phyloP scores from a whole-genome alignment of 2,113 vertebrate genomes.

The Lutjanus erythropterus region DNA sequence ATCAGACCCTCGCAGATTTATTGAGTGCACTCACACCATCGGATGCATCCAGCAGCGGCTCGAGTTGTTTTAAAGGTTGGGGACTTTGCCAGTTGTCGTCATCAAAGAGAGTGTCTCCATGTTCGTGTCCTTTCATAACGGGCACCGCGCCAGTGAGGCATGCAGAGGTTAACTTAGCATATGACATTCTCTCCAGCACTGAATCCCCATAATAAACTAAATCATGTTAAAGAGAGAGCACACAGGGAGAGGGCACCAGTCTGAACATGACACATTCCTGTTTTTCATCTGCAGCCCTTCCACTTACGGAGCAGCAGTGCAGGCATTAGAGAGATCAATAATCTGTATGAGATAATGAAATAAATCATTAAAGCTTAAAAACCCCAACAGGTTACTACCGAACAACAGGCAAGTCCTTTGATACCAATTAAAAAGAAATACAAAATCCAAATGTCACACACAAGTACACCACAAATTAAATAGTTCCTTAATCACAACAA shows the following conservation, averaged over 20 bases:
- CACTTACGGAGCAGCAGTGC: slow-evolving; percentile 24
- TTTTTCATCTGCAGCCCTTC: slow-evolving; percentile 36
- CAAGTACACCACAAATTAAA: not conserved
- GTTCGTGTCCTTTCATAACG: slow-evolving; percentile 74
- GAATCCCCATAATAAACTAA: slow-evolving; percentile 66
- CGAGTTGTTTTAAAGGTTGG: slow-evolving; percentile 72
- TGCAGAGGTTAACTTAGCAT: slow-evolving; percentile 83
- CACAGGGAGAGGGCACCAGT: slow-evolving; percentile 32
- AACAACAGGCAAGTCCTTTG: slow-evolving; percentile 13
- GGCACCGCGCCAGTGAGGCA: slow-evolving; percentile 71
- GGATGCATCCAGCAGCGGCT: slow-evolving; percentile 58
- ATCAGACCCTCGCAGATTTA: slow-evolving; percentile 76
- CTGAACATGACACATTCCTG: slow-evolving; percentile 23
- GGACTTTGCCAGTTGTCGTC: slow-evolving; percentile 79
- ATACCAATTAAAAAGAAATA: slow-evolving; percentile 39
- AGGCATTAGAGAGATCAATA: slow-evolving; percentile 35
- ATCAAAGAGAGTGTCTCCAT: slow-evolving; percentile 68
- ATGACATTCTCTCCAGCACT: slow-evolving; percentile 74
- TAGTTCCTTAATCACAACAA: not conserved
- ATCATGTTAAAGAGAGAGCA: slow-evolving; percentile 63
- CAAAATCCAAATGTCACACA: slow-evolving; percentile 21
- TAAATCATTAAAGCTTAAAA: slow-evolving; percentile 52
- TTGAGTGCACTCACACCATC: slow-evolving; percentile 71
- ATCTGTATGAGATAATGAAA: slow-evolving; percentile 37
- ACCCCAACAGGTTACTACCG: slow-evolving; percentile 1